Evolutionary conservation across 1,140 invertebrate species (phyloP).

Genomic region (Penaeus indicus): DNA sequence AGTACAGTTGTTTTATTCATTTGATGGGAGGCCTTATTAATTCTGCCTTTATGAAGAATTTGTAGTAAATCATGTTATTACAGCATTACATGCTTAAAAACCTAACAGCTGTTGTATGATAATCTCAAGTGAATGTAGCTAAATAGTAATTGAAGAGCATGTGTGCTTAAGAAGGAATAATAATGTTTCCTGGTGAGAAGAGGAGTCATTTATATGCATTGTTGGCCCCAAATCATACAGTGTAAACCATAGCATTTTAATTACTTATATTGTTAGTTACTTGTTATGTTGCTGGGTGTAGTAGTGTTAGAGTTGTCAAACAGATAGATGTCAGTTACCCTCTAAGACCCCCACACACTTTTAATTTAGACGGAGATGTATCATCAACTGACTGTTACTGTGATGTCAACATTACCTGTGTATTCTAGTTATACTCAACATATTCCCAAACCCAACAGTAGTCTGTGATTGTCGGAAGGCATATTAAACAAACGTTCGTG

Average conservation of each 20-base stretch:
- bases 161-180: no score
- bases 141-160: no score
- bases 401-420: slow-evolving; percentile 63
- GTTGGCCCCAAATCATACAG: no score
- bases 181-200: not conserved
- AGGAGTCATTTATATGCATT: not conserved
- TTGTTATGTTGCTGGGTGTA: not conserved
- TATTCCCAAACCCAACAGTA: slow-evolving; percentile 60
- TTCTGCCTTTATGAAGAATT: slow-evolving; percentile 13
- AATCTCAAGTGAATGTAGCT: no score
- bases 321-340: slow-evolving; percentile 50
- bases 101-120: no score
- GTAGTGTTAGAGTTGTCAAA: not conserved
- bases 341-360: slow-evolving; percentile 44
- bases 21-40: slow-evolving; percentile 22
- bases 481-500: slow-evolving; percentile 48
- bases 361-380: slow-evolving; percentile 44
- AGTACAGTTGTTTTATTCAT: not conserved
- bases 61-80: not conserved
- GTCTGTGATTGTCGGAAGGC: slow-evolving; percentile 59
- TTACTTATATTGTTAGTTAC: not conserved
- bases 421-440: slow-evolving; percentile 61
- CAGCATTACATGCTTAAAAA: no score
- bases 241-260: no score
- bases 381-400: slow-evolving; percentile 61